A percentile compares a stretch with the other conserved stretches of the same genome.
Conservation (phyloP, 2,113 vertebrate genomes). For the Capreolus pygargus region DNA sequence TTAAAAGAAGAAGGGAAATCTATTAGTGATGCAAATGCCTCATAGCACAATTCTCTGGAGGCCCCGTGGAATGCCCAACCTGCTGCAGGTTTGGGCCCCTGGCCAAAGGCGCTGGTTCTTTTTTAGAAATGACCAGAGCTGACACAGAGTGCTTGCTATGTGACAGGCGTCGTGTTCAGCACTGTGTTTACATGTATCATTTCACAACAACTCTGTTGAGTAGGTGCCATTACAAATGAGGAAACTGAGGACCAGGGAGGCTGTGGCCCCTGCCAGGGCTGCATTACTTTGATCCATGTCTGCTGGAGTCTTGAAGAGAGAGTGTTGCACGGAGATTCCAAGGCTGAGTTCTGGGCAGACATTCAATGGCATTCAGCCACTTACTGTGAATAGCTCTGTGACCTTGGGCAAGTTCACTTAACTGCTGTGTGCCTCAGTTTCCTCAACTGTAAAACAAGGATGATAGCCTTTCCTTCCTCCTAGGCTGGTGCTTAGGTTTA, state of each 20-base stretch:
- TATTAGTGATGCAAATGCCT: neutral
- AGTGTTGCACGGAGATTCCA: neutral
- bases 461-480: neutral
- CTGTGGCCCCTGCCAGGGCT: neutral
- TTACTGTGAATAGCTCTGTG: neutral
- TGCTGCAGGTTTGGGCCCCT: neutral
- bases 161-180: neutral
- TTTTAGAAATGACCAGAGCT: neutral
- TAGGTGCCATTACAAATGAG: neutral
- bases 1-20: neutral
- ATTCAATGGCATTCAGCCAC: neutral
- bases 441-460: neutral
- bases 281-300: neutral
- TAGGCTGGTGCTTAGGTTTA: neutral
- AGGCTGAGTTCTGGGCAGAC: neutral
- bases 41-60: neutral
- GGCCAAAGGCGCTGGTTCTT: neutral
- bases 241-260: neutral
- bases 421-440: neutral
- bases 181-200: neutral
- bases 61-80: neutral
- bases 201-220: neutral
- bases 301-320: neutral
- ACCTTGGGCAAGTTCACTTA: neutral
- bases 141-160: neutral